Evolutionary conservation across 37 sponge, comb jelly and placozoan genomes (phyloP).

Genomic region (Beroe forskalii): DNA sequence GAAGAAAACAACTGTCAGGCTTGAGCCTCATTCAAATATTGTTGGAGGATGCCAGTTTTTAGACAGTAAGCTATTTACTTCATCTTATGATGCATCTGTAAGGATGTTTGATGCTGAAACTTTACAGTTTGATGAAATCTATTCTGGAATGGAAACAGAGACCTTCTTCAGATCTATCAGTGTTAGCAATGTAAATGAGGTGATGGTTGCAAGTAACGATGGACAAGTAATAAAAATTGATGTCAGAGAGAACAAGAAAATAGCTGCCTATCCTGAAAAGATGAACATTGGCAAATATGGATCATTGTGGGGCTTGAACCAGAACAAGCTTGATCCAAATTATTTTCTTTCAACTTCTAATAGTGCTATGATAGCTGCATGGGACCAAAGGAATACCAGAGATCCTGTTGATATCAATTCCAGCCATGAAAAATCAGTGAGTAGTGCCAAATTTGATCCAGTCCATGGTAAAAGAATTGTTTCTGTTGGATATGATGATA

Average conservation of each 20-base stretch:
- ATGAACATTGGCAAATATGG: conserved; percentile 4
- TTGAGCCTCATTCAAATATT: not conserved
- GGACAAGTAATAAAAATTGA: conserved; percentile 25
- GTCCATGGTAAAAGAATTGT: not conserved
- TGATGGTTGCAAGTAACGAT: conserved; percentile 8
- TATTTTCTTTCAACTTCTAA: conserved; percentile 30
- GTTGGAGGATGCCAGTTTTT: conserved; percentile 31
- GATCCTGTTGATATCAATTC: not conserved
- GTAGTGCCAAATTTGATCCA: conserved; percentile 43
- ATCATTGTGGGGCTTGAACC: not conserved
- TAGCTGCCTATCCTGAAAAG: not conserved
- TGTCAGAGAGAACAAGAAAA: not conserved
- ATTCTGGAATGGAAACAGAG: not conserved
- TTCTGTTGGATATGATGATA: conserved; percentile 50
- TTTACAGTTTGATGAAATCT: not conserved
- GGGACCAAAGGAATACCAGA: conserved; percentile 27
- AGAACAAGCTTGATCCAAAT: not conserved
- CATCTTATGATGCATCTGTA: conserved; percentile 6
- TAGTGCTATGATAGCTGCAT: not conserved
- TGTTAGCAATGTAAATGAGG: not conserved
- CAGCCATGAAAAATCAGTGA: conserved; percentile 8
- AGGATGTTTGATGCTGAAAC: conserved; percentile 50
- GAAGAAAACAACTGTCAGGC: not conserved
- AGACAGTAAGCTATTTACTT: not conserved
- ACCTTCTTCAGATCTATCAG: not conserved